Conservation (phyloP, 2,888 invertebrate species). For the Teinopalpus imperialis region DNA sequence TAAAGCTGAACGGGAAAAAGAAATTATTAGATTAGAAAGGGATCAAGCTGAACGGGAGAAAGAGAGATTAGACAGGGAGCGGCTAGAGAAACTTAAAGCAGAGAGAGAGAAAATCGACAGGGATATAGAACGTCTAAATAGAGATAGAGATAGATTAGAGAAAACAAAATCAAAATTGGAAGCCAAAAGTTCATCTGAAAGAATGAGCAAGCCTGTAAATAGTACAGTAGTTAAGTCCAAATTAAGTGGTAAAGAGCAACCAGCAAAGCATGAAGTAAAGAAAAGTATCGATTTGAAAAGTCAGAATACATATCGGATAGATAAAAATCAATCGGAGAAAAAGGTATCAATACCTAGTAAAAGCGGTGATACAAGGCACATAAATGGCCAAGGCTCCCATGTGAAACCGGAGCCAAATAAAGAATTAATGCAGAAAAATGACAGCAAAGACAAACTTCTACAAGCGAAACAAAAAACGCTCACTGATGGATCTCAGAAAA, state of each 20-base stretch:
- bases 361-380: conserved; percentile 45
- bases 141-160: conserved; percentile 63
- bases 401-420: conserved; percentile 55
- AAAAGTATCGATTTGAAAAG: conserved; percentile 72
- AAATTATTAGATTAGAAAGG: conserved; percentile 45
- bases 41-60: conserved; percentile 47
- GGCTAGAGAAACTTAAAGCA: conserved; percentile 63
- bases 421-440: conserved; percentile 45
- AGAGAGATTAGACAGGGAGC: conserved; percentile 56
- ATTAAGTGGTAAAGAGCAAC: conserved; percentile 45
- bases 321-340: conserved; percentile 65
- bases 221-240: conserved; percentile 54
- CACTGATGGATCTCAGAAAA: conserved; percentile 41
- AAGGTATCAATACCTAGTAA: conserved; percentile 46
- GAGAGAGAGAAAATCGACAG: conserved; percentile 70
- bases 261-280: conserved; percentile 44
- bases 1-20: conserved; percentile 40
- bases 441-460: conserved; percentile 46
- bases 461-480: conserved; percentile 43
- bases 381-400: conserved; percentile 56
- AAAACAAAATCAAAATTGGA: conserved; percentile 64
- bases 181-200: conserved; percentile 45
- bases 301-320: conserved; percentile 77
- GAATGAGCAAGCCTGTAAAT: conserved; percentile 41
- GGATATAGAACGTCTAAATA: conserved; percentile 64